Conservation (phyloP, 2,888 invertebrate genomes). For the Cerceris rybyensis region DNA sequence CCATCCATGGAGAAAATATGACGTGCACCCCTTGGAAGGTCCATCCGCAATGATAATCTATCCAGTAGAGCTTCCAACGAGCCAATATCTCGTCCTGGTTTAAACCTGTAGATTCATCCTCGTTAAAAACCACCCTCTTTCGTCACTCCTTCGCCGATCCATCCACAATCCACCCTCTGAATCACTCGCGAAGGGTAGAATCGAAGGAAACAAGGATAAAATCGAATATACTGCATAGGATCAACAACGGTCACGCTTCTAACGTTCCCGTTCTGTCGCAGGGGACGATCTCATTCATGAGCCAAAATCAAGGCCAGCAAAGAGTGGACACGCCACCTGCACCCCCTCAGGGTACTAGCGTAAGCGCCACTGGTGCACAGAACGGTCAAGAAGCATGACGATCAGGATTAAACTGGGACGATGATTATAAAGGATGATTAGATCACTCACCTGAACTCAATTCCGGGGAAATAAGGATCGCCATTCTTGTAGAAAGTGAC, state of each 20-base stretch:
- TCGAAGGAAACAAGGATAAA: background rate
- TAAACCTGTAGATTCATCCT: conserved; percentile 83
- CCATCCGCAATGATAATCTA: conserved; percentile 93
- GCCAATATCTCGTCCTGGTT: conserved; percentile 93
- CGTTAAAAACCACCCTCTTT: too few relatives aligned
- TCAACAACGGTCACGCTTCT: background rate
- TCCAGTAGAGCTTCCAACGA: conserved; percentile 93
- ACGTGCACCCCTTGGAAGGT: conserved; percentile 93
- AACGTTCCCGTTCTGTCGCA: background rate
- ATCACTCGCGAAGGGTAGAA: background rate
- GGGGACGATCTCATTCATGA: conserved; percentile 50
- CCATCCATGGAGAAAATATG: conserved; percentile 97
- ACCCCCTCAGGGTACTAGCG: conserved; percentile 29
- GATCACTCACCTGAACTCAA: conserved; percentile 87
- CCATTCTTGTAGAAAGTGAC: conserved; percentile 97
- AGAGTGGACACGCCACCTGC: conserved; percentile 53
- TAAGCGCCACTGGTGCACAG: conserved; percentile 7
- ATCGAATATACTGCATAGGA: background rate
- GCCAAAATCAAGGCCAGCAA: conserved; percentile 46
- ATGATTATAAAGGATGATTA: background rate
- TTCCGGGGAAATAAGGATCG: conserved; percentile 94
- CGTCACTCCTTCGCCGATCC: too few relatives aligned
- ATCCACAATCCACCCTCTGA: background rate
- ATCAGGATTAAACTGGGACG: background rate
- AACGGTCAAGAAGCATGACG: background rate